A percentile compares a stretch with the other conserved stretches of the same genome.
Evolutionary conservation across 2,797 vertebrate species (phyloP).

Genomic region (Galaxias olidus): DNA sequence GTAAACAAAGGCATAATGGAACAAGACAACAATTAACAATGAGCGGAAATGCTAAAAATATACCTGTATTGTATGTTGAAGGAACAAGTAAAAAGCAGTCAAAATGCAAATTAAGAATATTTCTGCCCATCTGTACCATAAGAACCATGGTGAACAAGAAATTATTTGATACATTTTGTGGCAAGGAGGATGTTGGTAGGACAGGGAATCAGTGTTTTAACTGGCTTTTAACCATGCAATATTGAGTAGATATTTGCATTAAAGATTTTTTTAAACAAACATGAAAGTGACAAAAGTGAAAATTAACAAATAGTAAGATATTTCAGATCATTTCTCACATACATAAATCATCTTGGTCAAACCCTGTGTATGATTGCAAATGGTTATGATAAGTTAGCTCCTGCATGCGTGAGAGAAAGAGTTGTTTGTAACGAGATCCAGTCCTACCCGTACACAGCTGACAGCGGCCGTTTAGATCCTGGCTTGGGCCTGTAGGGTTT

Average conservation of each 20-base stretch:
- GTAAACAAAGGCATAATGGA: conserved; percentile 38
- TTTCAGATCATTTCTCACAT: too few relatives aligned
- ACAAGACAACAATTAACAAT: conserved; percentile 25
- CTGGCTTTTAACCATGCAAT: too few relatives aligned
- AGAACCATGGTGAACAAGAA: conserved; percentile 47
- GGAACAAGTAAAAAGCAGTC: conserved; percentile 15
- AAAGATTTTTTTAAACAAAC: not conserved
- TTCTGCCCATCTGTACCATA: conserved; percentile 27
- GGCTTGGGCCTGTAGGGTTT: conserved; percentile 97
- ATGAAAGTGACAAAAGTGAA: conserved; percentile 55
- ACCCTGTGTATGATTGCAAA: conserved; percentile 7
- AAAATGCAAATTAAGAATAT: conserved; percentile 19
- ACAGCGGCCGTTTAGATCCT: conserved; percentile 90
- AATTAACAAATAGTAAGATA: conserved; percentile 13
- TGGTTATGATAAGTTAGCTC: conserved; percentile 13
- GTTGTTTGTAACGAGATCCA: too few relatives aligned
- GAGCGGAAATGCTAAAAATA: conserved; percentile 13
- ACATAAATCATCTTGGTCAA: too few relatives aligned
- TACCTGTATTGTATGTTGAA: conserved; percentile 19
- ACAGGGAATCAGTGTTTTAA: conserved; percentile 46
- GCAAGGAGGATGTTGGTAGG: conserved; percentile 40
- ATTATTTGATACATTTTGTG: conserved; percentile 46
- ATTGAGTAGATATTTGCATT: conserved; percentile 15
- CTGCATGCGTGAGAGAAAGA: too few relatives aligned
- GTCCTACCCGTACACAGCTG: conserved; percentile 92